These are phyloP conservation scores for Gymnarchus niloticus DNA, from an alignment of 2,113 vertebrate genomes.

Conservation along the genomic window DNA sequence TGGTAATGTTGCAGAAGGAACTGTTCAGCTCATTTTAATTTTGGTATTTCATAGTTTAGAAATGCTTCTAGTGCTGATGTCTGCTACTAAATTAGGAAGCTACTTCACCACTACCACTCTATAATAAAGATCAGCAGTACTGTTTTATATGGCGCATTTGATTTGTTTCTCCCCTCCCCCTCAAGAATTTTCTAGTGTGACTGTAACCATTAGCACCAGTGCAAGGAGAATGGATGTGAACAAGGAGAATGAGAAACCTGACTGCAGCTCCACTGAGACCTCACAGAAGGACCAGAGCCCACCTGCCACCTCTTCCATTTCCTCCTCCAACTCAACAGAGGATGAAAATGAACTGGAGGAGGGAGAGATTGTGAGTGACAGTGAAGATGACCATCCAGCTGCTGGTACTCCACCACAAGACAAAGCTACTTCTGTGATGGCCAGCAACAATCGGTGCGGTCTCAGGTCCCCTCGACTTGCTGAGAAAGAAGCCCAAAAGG, in stretches of 20 bases:
- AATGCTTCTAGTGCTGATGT: background rate
- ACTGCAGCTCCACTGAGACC: constrained; percentile 50
- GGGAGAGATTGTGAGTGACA: constrained; percentile 84
- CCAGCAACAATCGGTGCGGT: constrained; percentile 40
- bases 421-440: constrained; percentile 39
- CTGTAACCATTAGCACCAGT: constrained; percentile 30
- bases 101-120: background rate
- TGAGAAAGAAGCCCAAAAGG: constrained; percentile 37
- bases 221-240: constrained; percentile 69
- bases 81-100: background rate
- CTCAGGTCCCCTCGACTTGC: constrained; percentile 31
- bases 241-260: constrained; percentile 86
- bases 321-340: constrained; percentile 34
- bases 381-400: constrained; percentile 52
- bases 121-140: background rate
- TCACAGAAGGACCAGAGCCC: constrained; percentile 34
- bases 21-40: background rate
- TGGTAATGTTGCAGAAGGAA: background rate
- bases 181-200: constrained; percentile 47
- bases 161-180: background rate
- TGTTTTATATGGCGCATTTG: background rate
- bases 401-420: constrained; percentile 42
- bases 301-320: background rate
- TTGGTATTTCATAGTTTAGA: background rate
- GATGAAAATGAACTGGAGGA: constrained; percentile 77